These are phyloP conservation scores for Phrynosoma platyrhinos DNA, from an alignment of 2,113 vertebrate genomes.

Conservation along the genomic window DNA sequence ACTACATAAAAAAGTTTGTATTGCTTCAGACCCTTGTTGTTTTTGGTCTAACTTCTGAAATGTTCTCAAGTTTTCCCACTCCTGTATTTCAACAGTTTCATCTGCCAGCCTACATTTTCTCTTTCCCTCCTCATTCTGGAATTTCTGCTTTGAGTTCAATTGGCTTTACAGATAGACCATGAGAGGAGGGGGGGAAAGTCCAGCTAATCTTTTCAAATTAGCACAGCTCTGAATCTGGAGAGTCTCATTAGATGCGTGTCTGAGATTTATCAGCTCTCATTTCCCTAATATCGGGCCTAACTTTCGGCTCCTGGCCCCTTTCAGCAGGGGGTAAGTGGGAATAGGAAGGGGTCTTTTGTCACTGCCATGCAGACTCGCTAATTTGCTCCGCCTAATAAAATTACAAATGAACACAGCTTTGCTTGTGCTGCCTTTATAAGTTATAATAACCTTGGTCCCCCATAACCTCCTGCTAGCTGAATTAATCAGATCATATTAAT, in stretches of 20 bases:
- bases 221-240: conserved; percentile 79
- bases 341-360: conserved; percentile 83
- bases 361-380: conserved; percentile 81
- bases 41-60: conserved; percentile 56
- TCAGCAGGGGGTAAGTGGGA: conserved; percentile 86
- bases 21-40: conserved; percentile 24
- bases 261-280: conserved; percentile 93
- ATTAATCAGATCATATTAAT: conserved; percentile 91
- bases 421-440: conserved; percentile 86
- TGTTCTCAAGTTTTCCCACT: conserved; percentile 49
- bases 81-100: conserved; percentile 32
- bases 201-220: conserved; percentile 93
- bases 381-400: conserved; percentile 90
- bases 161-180: conserved; percentile 57
- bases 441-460: conserved; percentile 91
- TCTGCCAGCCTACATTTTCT: conserved; percentile 67
- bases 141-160: not conserved
- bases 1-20: not conserved
- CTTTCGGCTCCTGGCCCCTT: conserved; percentile 85
- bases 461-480: conserved; percentile 89
- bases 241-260: conserved; percentile 87
- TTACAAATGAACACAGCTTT: conserved; percentile 88
- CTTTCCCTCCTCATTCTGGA: conserved; percentile 13
- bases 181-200: conserved; percentile 47
- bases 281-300: conserved; percentile 91